Conservation (phyloP, 1,140 invertebrate species). For the Muscidifurax raptorellus region DNA sequence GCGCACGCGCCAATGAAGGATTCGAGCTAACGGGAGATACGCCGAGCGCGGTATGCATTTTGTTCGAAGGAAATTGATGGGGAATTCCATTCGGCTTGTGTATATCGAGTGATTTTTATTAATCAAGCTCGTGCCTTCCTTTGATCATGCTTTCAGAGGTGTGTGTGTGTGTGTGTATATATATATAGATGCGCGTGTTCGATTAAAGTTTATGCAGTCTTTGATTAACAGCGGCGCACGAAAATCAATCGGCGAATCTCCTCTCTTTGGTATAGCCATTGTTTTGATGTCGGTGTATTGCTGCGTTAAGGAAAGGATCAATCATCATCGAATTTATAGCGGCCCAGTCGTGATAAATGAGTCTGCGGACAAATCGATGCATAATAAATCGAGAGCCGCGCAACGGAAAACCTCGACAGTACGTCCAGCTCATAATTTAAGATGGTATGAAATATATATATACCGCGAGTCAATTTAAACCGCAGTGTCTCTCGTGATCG, state of each 20-base stretch:
- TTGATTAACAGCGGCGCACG: too few relatives aligned
- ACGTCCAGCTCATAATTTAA: background rate
- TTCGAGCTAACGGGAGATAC: slow-evolving; percentile 15
- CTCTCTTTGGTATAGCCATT: background rate
- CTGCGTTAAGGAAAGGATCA: slow-evolving; percentile 16
- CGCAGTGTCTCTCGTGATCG: background rate
- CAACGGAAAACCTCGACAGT: background rate
- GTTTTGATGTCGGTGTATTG: background rate
- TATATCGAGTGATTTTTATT: background rate
- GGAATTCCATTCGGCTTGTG: background rate
- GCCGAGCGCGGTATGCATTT: background rate
- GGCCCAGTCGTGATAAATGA: slow-evolving; percentile 3
- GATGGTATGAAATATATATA: background rate
- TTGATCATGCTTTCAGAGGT: background rate
- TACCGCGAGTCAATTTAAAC: background rate
- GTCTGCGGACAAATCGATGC: slow-evolving; percentile 32
- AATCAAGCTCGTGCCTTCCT: background rate
- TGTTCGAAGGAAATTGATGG: background rate
- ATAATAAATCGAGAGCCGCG: slow-evolving; percentile 33
- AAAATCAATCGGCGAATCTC: background rate
- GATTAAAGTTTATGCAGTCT: too few relatives aligned
- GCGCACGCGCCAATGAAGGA: slow-evolving; percentile 11
- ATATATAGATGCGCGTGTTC: too few relatives aligned
- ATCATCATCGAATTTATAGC: slow-evolving; percentile 18
- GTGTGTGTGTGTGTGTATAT: too few relatives aligned